Evolutionary conservation across 2,888 invertebrate genomes (phyloP), one percentile per base, ranked within the genome.

Genomic region (Notodonta dromedarius): DNA sequence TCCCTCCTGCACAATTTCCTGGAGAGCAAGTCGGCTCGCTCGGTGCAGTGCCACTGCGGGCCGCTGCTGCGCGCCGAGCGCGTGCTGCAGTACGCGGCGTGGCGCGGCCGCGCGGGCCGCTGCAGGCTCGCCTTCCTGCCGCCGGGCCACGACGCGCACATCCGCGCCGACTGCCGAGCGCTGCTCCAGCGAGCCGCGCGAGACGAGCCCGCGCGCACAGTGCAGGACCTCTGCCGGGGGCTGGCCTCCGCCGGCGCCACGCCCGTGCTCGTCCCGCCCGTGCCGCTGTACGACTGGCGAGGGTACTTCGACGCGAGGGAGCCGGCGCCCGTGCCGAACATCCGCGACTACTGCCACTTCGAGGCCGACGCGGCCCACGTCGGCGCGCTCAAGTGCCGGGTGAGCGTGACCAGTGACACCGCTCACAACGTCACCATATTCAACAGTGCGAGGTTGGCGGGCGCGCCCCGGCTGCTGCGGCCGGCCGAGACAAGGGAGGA

Each of bases 1-100:
- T 46, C 46, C 0, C 46, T 46, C 5, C 13, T 46, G 13, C n/a
- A 46, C n/a, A n/a, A 46, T n/a, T 46, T n/a, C 46, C 13, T 46
- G 13, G n/a, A 46, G 46, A n/a, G n/a, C 46, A 6, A 24, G 24
- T 24, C 46, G 46, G 13, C 46, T n/a, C 5, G 46, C 46, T 4
- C 46, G 5, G 56, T n/a, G 46, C 46, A 46, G 46, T n/a, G 13
- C 11, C 46, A 46, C 46, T 46, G 12, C 35, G 58, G 56, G 60
- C 50, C 46, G 46, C 46, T n/a, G 46, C 46, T 46, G 13, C 46
- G 46, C 46, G 46, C 46, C 13, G 46, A 13, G n/a, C n/a, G 46
- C 46, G 46, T 46, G 46, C 46, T 46, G 46, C 46, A 46, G 46
- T 46, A 46, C 46, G 46, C 46, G 46, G 46, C 46, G 46, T 46